These are phyloP conservation scores for Macrobrachium nipponense DNA, from an alignment of 1,140 invertebrate genomes.

Conservation along the genomic window DNA sequence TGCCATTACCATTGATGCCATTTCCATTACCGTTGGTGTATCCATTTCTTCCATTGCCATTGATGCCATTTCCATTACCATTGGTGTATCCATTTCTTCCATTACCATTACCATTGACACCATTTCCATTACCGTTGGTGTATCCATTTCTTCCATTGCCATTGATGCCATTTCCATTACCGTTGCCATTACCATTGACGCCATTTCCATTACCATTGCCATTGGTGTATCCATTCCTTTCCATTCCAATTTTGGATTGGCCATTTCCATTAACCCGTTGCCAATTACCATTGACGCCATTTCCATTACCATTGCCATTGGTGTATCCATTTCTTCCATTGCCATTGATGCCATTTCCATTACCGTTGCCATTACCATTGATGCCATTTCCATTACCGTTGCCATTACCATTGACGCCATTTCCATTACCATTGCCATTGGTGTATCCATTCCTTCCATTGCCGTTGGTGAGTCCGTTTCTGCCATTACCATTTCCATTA, in stretches of 20 bases:
- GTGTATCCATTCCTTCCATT: not conserved
- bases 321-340: not conserved
- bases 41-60: not conserved
- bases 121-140: not conserved
- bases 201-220: not conserved
- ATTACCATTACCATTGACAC: not conserved
- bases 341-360: too few relatives aligned
- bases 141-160: too few relatives aligned
- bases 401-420: not conserved
- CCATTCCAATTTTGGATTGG: not conserved
- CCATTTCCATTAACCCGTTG: not conserved
- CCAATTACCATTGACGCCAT: too few relatives aligned
- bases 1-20: not conserved
- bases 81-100: not conserved
- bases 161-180: not conserved
- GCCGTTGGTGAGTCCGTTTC: not conserved
- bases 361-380: not conserved
- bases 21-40: not conserved
- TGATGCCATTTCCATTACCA: not conserved
- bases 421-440: too few relatives aligned
- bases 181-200: not conserved
- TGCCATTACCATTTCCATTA: not conserved
- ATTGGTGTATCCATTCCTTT: conserved; percentile 1
- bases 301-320: not conserved
- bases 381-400: not conserved